A percentile compares a stretch with the other conserved stretches of the same genome.
These are phyloP conservation scores for Dromius quadrimaculatus DNA, from an alignment of 2,888 invertebrate genomes.

Conservation along the genomic window DNA sequence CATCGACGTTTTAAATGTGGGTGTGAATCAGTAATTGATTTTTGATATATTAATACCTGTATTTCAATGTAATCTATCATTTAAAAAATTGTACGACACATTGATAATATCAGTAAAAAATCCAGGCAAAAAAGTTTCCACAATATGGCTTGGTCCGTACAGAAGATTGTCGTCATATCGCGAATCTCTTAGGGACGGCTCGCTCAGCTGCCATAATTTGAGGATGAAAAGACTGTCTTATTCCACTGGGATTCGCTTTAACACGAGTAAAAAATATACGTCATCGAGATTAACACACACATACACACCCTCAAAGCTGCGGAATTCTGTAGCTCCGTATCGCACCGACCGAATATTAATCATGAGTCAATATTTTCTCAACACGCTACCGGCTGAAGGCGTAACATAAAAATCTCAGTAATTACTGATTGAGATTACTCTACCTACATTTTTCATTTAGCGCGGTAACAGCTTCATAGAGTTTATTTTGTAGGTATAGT, in stretches of 20 bases:
- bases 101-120: constrained; percentile 31
- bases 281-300: constrained; percentile 38
- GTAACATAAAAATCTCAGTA: constrained; percentile 20
- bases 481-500: no score
- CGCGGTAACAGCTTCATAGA: no score
- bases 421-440: constrained; percentile 4
- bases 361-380: constrained; percentile 27
- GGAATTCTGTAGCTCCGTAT: not conserved
- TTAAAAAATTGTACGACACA: no score
- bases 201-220: constrained; percentile 50
- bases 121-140: constrained; percentile 12
- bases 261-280: constrained; percentile 49
- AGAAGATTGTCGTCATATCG: constrained; percentile 40
- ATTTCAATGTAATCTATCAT: no score
- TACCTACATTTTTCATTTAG: no score
- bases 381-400: constrained; percentile 16
- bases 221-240: constrained; percentile 49
- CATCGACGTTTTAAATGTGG: no score
- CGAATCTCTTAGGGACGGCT: constrained; percentile 28
- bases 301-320: not conserved
- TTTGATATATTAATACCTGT: no score
- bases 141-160: constrained; percentile 19
- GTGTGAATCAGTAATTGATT: no score
- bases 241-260: constrained; percentile 34
- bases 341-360: constrained; percentile 28